phyloP scores from a whole-genome alignment of 2,797 vertebrate species.

The Microctenopoma lineatum region DNA sequence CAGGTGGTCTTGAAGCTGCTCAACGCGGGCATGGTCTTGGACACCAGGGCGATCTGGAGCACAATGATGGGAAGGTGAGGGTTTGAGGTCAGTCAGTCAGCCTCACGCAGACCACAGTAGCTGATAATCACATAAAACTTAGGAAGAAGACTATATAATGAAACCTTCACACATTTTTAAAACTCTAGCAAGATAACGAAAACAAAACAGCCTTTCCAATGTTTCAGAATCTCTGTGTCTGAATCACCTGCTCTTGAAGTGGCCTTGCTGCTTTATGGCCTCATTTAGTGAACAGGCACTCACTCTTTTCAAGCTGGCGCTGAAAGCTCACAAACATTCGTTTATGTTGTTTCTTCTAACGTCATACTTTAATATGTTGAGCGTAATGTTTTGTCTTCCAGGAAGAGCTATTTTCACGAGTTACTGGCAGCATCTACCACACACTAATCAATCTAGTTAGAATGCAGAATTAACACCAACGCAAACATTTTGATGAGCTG shows the following conservation, averaged over 20 bases:
- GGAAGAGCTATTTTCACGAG: slow-evolving; percentile 12
- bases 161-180: too few species aligned
- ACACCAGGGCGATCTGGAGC: slow-evolving; percentile 91
- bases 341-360: not conserved
- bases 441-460: slow-evolving; percentile 28
- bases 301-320: not conserved
- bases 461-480: not conserved
- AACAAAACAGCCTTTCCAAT: slow-evolving; percentile 4
- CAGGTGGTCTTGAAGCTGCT: slow-evolving; percentile 91
- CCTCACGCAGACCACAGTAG: not conserved
- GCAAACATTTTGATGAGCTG: not conserved
- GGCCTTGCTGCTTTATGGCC: not conserved
- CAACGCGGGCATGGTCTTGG: slow-evolving; percentile 88
- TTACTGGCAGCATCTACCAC: slow-evolving; percentile 12
- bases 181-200: not conserved
- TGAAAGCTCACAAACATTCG: not conserved
- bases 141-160: too few species aligned
- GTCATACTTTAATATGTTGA: not conserved
- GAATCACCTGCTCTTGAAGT: not conserved
- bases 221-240: not conserved
- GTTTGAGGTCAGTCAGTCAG: not conserved
- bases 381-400: not conserved
- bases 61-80: not conserved
- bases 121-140: not conserved
- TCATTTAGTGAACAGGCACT: slow-evolving; percentile 2